Conservation (phyloP, 1,140 invertebrate species). For the Apocrypta bakeri region DNA sequence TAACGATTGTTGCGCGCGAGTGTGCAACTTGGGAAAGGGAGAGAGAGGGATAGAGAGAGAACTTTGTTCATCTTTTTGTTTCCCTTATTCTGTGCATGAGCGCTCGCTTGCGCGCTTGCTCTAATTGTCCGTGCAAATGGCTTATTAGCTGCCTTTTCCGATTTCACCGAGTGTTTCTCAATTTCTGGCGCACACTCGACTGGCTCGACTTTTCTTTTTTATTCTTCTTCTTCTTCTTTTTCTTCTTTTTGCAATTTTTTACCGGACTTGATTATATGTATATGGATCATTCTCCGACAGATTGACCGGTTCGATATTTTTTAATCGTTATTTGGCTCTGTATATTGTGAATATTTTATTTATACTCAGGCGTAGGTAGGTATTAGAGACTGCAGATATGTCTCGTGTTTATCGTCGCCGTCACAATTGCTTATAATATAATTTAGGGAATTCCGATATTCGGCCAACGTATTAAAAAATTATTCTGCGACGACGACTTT, state of each 20-base stretch:
- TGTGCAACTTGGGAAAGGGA: background rate
- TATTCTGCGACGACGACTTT: too few species aligned
- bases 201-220: background rate
- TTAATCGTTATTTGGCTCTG: too few species aligned
- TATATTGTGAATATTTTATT: too few species aligned
- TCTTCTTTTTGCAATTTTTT: background rate
- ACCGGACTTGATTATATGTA: too few species aligned
- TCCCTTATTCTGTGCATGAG: background rate
- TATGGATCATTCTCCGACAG: too few species aligned
- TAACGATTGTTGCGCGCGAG: background rate
- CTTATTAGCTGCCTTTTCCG: slow-evolving; percentile 7
- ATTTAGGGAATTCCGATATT: too few species aligned
- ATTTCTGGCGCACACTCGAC: background rate
- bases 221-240: background rate
- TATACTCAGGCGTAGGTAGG: too few species aligned
- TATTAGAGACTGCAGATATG: too few species aligned
- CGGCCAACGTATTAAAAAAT: too few species aligned
- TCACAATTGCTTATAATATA: too few species aligned
- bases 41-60: background rate
- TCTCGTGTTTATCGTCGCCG: too few species aligned
- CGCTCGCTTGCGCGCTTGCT: background rate
- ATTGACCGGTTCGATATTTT: too few species aligned
- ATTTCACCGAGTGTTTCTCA: slow-evolving; percentile 7
- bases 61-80: background rate
- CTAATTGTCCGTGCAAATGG: slow-evolving; percentile 16